Evolutionary conservation across 1,140 invertebrate genomes (phyloP), one percentile per base, ranked within the genome.

Genomic region (Drosophila athabasca): DNA sequence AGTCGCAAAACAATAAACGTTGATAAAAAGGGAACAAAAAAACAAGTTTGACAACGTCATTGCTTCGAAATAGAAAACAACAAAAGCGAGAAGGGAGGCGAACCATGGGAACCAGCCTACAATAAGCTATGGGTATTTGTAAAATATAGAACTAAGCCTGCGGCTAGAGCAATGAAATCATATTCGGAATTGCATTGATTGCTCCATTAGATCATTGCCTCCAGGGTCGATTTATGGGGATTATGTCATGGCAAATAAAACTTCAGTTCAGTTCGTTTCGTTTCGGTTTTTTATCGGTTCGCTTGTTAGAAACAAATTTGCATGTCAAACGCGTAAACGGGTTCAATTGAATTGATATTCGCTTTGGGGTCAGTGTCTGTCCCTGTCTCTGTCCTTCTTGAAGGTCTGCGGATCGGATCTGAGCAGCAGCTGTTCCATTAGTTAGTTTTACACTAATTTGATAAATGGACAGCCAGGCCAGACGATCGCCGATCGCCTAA

Each of bases 21-120:
- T 87, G 83, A 87, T 88, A 88, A 87, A 85, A 76, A 72, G 0
- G 17, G 17, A 19, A 19, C 17, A 19, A 19, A 19, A 29, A 60
- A 87, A 87, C 66, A 66, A 82, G 79, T 87, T 88, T 87, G 74
- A 76, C 82, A 87, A 82, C 82, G 82, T 85, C 83, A 87, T 87
- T 52, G 83, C 60, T 53, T 31, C 41, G 51, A 67, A 71, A 67
- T 58, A 70, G 39, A 52, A 48, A 62, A 69, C 22, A 17, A 24
- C 3, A 46, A 39, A 46, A 6, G 6, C 29, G 4, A 19, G 5
- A 26, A 26, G 24, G 5, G 43, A 39, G 24, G 39, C 58, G 35
- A 7, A 45, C 45, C 59, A 85, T 87, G 78, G 62, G 77, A 82
- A 81, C 61, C 62, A 62, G 54, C 58, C 24, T 26, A 26, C 24